Percentiles rank a stretch among this genome's conserved stretches.
Conservation (phyloP, 2,797 vertebrate genomes). For the Thamnophis elegans region DNA sequence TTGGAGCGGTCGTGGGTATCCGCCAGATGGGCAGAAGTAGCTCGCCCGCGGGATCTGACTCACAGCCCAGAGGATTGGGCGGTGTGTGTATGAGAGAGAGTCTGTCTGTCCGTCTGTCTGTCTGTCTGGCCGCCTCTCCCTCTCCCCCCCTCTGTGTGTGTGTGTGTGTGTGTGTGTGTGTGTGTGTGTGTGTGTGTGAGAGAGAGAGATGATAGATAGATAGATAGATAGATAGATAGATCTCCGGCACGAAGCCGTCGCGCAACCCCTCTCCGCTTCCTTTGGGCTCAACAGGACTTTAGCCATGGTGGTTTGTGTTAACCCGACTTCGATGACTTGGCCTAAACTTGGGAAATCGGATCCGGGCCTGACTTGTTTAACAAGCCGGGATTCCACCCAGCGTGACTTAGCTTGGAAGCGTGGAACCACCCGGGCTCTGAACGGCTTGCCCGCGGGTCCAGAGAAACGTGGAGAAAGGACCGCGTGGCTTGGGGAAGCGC, state of each 20-base stretch:
- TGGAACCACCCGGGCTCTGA: background rate
- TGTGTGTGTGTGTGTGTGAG: accelerated
- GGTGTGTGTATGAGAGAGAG: accelerated
- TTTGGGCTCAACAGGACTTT: background rate
- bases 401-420: background rate
- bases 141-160: too few relatives aligned
- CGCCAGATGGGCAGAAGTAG: background rate
- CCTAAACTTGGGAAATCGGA: background rate
- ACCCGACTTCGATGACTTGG: background rate
- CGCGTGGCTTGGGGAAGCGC: background rate
- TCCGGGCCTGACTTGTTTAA: background rate
- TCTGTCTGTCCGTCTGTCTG: too few relatives aligned
- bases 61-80: background rate
- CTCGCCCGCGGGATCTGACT: background rate
- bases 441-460: background rate
- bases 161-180: too few relatives aligned
- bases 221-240: too few relatives aligned
- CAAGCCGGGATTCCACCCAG: background rate
- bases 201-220: too few relatives aligned
- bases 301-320: background rate
- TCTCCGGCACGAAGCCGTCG: background rate
- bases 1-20: background rate
- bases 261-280: background rate
- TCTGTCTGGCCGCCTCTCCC: too few relatives aligned
- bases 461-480: background rate